Evolutionary conservation across 2,797 vertebrate genomes (phyloP), one percentile per base, ranked within the genome.

Genomic region (Lepus oiostolus): DNA sequence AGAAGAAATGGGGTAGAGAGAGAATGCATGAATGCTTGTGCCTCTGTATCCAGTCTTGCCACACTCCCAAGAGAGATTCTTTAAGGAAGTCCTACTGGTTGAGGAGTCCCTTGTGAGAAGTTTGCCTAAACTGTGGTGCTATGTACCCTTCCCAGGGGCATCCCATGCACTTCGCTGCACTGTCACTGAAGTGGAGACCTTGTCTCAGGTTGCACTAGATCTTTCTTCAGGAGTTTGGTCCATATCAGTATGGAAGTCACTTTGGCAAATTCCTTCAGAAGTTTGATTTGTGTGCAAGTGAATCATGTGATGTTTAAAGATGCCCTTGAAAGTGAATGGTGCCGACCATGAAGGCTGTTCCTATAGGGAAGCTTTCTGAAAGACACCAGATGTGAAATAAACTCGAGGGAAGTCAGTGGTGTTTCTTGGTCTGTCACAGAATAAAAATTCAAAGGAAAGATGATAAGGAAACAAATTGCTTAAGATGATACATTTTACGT

Each of bases 391-490:
- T 93, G 65, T 91, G 50, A 90, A 80, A 93, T 95, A 85, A 91
- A 84, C 88, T 96, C 75, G 52, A 74, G 38, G 85, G 32, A 96
- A 94, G 80, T 65, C 32, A 16, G 4, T 71, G 16, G 67, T 93
- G 50, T 90, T 91, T 94, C 75, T 95, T 75, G 28, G 72, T 88
- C 62, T 96, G 65, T 50, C 63, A 60, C 32, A 71, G 88, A 89
- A 93, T 83, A 72, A 96, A 95, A 97, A 88, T 79, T 87, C 92
- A 95, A 82, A 96, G 16, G 54, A 83, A 94, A 95, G 67, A 94
- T 24, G 72, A 93, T 88, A 96, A 96, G 80, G 47, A 89, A 96
- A 93, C 52, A 93, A 90, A 96, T 95, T 82, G 68, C 24, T 84
- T 63, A 88, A 77, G 93, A 72, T 85, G 58, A 32, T 74, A 50